Base-by-base conservation (phyloP, 2,888 invertebrate genomes). In the Tipula lateralis region DNA sequence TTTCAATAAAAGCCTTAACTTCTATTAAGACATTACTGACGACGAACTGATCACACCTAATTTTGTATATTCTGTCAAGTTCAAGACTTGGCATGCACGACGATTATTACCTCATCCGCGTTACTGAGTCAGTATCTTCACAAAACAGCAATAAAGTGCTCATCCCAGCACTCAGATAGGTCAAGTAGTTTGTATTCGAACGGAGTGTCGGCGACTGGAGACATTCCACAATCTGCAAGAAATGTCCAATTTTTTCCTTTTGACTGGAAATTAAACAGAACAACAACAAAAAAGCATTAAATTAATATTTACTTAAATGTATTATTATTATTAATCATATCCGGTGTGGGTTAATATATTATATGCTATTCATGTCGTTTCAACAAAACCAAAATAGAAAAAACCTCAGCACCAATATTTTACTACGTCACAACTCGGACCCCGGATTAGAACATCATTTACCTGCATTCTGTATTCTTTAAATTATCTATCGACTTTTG, bases 91-190 rank as follows among this genome's bases (percentile, higher is more conserved):
- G n/a, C n/a, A n/a, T n/a, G n/a, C n/a, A n/a, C n/a, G n/a, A n/a
- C 13, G 0, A 82, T 82, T n/a, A 6, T 82, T 82, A 82, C 82
- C 30, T 93, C 92, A 95, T 94, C 85, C 96, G 91, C 32, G 96
- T 93, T 89, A 96, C 95, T 2, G 95, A 93, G 88, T 96, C 95
- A 1, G 92, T 89, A 89, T 96, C 96, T 90, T 96, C 94, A 88
- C 95, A 94, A 84, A 94, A 91, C 80, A 92, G 91, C 84, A 96
- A 90, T 86, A 96, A 91, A 36, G 93, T 92, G 90, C 95, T 94
- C 85, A 95, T 93, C 1, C 95, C 93, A 87, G 93, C 92, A 86
- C 94, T 94, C 83, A 96, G 91, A 86, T 94, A 92, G 87, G 93
- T 92, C 5, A 91, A 90, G 88, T 93, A 94, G 88, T 93, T 93